These are phyloP conservation scores for Andrena chrysosceles DNA, from an alignment of 2,888 invertebrate species.

Conservation along the genomic window DNA sequence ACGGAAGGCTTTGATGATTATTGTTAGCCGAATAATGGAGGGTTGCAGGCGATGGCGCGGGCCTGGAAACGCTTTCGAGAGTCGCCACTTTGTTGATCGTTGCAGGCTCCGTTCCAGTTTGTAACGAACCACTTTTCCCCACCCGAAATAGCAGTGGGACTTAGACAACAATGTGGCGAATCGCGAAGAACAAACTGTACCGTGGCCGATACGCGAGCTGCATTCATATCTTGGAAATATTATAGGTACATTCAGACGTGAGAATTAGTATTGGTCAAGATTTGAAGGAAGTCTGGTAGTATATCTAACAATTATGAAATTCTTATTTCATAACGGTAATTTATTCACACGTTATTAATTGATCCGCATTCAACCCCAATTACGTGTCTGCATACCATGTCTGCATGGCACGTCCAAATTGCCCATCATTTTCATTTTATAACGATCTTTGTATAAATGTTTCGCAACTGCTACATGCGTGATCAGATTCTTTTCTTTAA, in stretches of 20 bases:
- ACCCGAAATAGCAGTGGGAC: neutral
- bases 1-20: conserved; percentile 48
- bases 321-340: neutral
- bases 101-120: conserved; percentile 8
- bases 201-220: neutral
- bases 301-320: neutral
- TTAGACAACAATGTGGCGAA: neutral
- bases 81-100: conserved; percentile 39
- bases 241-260: too few species aligned
- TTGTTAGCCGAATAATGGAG: conserved; percentile 45
- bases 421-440: too few species aligned
- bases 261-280: neutral
- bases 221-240: too few species aligned
- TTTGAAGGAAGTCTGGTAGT: neutral
- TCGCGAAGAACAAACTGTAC: neutral
- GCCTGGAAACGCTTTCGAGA: conserved; percentile 33
- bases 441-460: neutral
- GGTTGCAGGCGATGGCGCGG: neutral
- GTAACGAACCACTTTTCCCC: conserved; percentile 4
- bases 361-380: neutral
- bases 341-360: neutral
- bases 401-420: too few species aligned
- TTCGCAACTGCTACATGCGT: neutral
- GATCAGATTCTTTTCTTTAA: neutral
- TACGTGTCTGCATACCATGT: too few species aligned